Conservation (phyloP, 2,888 invertebrate species). For the Phrixothrix hirtus region DNA sequence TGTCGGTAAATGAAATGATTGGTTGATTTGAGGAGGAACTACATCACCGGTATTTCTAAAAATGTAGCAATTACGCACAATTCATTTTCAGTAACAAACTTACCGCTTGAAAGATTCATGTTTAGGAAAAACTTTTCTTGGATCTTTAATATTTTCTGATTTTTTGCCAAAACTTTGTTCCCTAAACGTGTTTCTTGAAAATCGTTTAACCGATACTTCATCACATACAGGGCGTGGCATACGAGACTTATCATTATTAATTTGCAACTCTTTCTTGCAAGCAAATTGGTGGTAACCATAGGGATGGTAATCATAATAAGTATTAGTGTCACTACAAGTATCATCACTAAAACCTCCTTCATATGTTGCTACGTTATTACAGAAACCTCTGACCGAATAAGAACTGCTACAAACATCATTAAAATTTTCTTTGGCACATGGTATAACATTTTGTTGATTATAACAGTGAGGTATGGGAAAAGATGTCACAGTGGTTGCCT, state of each 20-base stretch:
- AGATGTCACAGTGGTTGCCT: constrained; percentile 27
- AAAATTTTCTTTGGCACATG: constrained; percentile 10
- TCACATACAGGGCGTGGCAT: constrained; percentile 43
- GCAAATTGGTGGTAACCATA: constrained; percentile 43
- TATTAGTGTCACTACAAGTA: constrained; percentile 45
- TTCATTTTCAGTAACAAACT: background rate
- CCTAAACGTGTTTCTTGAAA: constrained; percentile 37
- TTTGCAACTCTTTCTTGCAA: constrained; percentile 42
- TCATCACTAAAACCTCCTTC: constrained; percentile 49
- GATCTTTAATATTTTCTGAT: constrained; percentile 20
- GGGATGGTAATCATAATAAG: constrained; percentile 46
- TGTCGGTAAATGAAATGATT: constrained; percentile 5
- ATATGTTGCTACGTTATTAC: constrained; percentile 24
- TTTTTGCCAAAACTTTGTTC: constrained; percentile 37
- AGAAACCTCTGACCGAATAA: constrained; percentile 12
- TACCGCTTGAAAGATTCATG: constrained; percentile 30
- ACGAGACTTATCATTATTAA: constrained; percentile 49
- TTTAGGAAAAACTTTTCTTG: constrained; percentile 32
- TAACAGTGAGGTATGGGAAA: constrained; percentile 35
- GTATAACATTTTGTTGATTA: constrained; percentile 13
- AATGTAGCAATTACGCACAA: background rate
- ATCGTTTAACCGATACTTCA: constrained; percentile 43
- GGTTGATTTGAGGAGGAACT: background rate
- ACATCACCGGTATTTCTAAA: constrained; percentile 2
- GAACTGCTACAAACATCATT: constrained; percentile 1